These are phyloP conservation scores for Drosophila emarginata DNA, from an alignment of 2,888 invertebrate species.

Conservation along the genomic window DNA sequence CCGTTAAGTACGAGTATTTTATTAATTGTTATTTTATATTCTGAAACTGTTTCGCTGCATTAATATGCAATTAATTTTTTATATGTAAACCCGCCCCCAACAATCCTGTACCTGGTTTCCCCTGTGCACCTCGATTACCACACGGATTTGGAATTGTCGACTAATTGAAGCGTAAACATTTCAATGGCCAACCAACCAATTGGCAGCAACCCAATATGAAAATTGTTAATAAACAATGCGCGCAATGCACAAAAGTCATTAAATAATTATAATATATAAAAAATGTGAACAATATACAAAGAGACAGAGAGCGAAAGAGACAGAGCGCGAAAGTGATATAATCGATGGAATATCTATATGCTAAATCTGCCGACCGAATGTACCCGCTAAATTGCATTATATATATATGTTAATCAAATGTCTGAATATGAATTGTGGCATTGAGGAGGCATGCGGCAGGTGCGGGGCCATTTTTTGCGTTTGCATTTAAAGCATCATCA, in stretches of 20 bases:
- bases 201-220: slow-evolving; percentile 2
- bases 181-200: slow-evolving; percentile 47
- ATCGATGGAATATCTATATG: neutral
- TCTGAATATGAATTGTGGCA: slow-evolving; percentile 21
- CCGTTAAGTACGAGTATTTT: slow-evolving; percentile 22
- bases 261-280: slow-evolving; percentile 55
- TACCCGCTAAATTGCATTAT: slow-evolving; percentile 63
- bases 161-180: slow-evolving; percentile 73
- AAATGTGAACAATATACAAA: slow-evolving; percentile 7
- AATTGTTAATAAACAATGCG: slow-evolving; percentile 53
- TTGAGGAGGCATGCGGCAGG: neutral
- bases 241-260: slow-evolving; percentile 48
- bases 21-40: slow-evolving; percentile 34
- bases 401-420: slow-evolving; percentile 65
- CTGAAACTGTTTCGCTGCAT: slow-evolving; percentile 45
- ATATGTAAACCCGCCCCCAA: slow-evolving; percentile 45
- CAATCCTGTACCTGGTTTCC: too few species aligned
- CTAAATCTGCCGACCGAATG: slow-evolving; percentile 9
- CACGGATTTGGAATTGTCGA: slow-evolving; percentile 24
- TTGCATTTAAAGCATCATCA: slow-evolving; percentile 64
- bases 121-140: too few species aligned
- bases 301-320: slow-evolving; percentile 7
- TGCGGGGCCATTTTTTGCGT: neutral
- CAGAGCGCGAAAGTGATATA: neutral
- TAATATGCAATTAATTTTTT: slow-evolving; percentile 63